These are phyloP conservation scores for Sericinus montela DNA, from an alignment of 2,888 invertebrate species.

Conservation along the genomic window DNA sequence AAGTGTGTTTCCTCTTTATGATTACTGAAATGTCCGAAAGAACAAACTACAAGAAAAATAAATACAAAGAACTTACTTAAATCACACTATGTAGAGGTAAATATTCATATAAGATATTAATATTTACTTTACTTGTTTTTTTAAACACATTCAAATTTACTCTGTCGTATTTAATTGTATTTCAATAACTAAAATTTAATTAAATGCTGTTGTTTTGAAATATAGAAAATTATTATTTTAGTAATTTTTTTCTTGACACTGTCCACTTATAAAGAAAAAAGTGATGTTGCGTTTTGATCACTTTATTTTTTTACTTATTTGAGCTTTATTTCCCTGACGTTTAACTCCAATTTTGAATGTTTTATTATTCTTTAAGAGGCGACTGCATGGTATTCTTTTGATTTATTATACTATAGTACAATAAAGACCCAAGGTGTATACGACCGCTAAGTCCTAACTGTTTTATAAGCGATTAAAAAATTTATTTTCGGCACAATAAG, in stretches of 20 bases:
- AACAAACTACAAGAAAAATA: no score
- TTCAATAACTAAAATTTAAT: no score
- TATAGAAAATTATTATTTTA: no score
- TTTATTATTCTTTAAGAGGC: not conserved
- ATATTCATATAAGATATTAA: no score
- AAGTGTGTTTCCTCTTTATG: no score
- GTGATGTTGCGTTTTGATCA: slow-evolving; percentile 16
- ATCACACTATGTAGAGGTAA: no score
- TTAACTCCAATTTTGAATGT: not conserved
- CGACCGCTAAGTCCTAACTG: slow-evolving; percentile 2
- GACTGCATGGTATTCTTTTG: slow-evolving; percentile 18
- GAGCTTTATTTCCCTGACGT: not conserved
- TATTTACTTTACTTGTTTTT: no score
- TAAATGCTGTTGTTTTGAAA: no score
- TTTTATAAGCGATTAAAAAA: slow-evolving; percentile 14
- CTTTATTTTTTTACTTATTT: not conserved
- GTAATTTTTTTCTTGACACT: slow-evolving; percentile 17
- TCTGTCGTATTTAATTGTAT: no score
- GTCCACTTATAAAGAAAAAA: slow-evolving; percentile 20
- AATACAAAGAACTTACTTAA: no score
- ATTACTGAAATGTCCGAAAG: no score
- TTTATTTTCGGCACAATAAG: slow-evolving; percentile 6
- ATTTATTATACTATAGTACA: slow-evolving; percentile 18
- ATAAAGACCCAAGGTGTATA: slow-evolving; percentile 8
- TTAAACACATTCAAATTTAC: no score